Base-by-base conservation (phyloP, 2,888 invertebrate genomes). In the Drosophila anomalata region DNA sequence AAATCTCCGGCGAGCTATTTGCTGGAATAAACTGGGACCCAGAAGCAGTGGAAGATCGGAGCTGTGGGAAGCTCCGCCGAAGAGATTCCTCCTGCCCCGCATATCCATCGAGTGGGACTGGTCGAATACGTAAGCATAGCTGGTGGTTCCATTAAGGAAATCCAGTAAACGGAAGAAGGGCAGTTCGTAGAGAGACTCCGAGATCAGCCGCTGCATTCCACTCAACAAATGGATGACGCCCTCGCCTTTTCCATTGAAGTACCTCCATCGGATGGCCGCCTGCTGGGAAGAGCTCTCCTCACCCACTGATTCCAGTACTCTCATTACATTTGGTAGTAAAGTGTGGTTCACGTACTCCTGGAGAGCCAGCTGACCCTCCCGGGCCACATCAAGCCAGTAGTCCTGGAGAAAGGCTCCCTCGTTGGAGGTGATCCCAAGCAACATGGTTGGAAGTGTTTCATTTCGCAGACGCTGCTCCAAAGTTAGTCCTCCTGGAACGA, bases 401-500 rank as follows among this genome's bases (percentile, higher is more conserved):
- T 93, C 93, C 93, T 92, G 78, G 92, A 93, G 92, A 75, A 94
- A 93, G 46, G 94, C 92, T 29, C 94, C 94, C 89, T 95, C 95
- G 75, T 95, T 94, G 79, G 94, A 94, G n/a, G 94, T 93, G 54
- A 95, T 93, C 22, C 96, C 96, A 53, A 95, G 93, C 58, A 96
- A 91, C 48, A 95, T 91, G 29, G 95, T 95, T 14, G 96, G 93
- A 89, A 89, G 55, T 0, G 82, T 60, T 2, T 31, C 54, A 14
- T 83, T 87, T 0, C 4, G 50, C 24, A 83, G 17, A 0, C 33
- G 69, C 44, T 72, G 57, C 5, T 69, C 68, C 54, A 62, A 4
- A 0, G 29, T n/a, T 2, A 81, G 24, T 0, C 42, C 56, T 0
- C 54, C 55, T 6, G 61, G 11, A 1, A 95, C 90, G 24, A 94